A percentile compares a stretch with the other conserved stretches of the same genome.
Evolutionary conservation across 2,888 invertebrate genomes (phyloP).

Genomic region (Xestia xanthographa): DNA sequence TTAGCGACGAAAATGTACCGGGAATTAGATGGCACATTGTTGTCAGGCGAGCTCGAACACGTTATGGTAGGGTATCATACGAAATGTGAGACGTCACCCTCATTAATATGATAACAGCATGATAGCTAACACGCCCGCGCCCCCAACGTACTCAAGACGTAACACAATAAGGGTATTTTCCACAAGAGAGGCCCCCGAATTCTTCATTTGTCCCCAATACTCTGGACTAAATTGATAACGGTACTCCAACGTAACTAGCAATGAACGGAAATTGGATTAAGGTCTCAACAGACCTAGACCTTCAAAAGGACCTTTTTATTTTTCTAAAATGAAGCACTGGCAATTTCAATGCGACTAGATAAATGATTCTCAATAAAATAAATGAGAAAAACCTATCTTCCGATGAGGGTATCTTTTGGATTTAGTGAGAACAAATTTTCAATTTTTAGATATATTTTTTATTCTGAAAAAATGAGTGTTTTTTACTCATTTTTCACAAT

Average conservation of each 20-base stretch:
- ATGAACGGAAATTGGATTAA: conserved; percentile 65
- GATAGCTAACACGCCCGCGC: conserved; percentile 60
- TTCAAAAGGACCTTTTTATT: conserved; percentile 52
- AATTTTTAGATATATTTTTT: conserved; percentile 5
- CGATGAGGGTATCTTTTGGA: conserved; percentile 18
- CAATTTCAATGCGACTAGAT: conserved; percentile 47
- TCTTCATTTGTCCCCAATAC: conserved; percentile 59
- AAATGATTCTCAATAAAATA: conserved; percentile 56
- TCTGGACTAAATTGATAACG: conserved; percentile 61
- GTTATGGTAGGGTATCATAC: conserved; percentile 51
- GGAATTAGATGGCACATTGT: conserved; percentile 60
- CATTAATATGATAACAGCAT: conserved; percentile 69
- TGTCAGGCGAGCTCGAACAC: conserved; percentile 39
- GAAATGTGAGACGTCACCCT: conserved; percentile 65
- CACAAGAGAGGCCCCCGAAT: conserved; percentile 49
- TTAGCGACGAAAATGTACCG: conserved; percentile 28
- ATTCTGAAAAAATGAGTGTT: conserved; percentile 15
- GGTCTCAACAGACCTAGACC: conserved; percentile 43
- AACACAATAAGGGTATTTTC: conserved; percentile 61
- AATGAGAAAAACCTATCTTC: conserved; percentile 50
- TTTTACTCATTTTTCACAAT: too few species aligned
- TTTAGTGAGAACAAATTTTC: conserved; percentile 26
- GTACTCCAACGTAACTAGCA: conserved; percentile 52
- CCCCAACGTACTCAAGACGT: conserved; percentile 48
- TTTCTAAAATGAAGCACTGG: conserved; percentile 47